Conservation (phyloP, 2,888 invertebrate species). For the Disparrhopalites patrizii region DNA sequence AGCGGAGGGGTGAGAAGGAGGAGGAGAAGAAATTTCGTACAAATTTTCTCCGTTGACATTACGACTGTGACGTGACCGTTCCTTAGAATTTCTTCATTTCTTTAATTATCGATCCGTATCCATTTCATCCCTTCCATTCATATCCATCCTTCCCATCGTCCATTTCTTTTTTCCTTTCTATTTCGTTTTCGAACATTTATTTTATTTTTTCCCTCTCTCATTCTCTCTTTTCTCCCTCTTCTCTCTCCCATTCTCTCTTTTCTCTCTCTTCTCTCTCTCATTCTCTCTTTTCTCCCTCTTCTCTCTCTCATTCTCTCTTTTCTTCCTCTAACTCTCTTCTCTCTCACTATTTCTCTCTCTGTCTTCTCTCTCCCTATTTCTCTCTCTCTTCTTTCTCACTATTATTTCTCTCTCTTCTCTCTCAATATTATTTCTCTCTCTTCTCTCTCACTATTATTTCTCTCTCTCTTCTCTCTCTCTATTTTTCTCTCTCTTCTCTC, state of each 20-base stretch:
- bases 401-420: no score
- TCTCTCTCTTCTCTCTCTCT: not conserved
- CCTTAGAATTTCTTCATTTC: conserved; percentile 49
- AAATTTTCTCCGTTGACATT: conserved; percentile 46
- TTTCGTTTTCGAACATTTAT: not conserved
- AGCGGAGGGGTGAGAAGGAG: conserved; percentile 25
- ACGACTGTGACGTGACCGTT: conserved; percentile 49
- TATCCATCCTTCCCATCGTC: conserved; percentile 22
- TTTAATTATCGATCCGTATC: conserved; percentile 44
- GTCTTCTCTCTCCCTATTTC: not conserved
- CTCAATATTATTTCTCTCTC: no score
- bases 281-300: not conserved
- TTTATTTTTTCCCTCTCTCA: not conserved
- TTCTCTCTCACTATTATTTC: not conserved
- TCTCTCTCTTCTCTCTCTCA: not conserved
- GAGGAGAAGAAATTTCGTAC: conserved; percentile 41
- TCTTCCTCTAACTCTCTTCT: not conserved
- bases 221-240: conserved; percentile 15
- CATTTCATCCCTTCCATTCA: conserved; percentile 31
- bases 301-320: not conserved
- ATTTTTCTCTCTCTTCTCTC: not conserved
- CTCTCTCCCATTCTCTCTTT: conserved; percentile 18
- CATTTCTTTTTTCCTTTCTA: not conserved
- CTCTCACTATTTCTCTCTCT: not conserved
- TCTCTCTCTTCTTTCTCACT: not conserved